phyloP scores from a whole-genome alignment of 1,140 invertebrate species.

The Drosophila subobscura region DNA sequence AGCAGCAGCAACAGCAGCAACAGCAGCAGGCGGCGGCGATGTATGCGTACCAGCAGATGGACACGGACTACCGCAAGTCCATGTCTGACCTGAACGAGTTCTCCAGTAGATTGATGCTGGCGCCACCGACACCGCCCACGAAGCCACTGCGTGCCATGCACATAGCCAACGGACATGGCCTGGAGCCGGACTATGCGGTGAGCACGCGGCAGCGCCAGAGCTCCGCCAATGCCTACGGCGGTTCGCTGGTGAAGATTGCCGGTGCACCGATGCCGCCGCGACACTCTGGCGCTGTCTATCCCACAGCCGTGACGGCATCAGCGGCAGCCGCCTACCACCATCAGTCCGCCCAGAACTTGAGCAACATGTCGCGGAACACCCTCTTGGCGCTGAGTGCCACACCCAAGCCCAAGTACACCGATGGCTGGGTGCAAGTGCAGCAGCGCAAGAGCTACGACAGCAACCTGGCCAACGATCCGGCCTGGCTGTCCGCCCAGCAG shows the following conservation, averaged over 20 bases:
- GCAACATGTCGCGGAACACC: constrained; percentile 90
- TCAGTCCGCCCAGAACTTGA: constrained; percentile 75
- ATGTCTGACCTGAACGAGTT: constrained; percentile 85
- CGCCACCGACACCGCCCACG: constrained; percentile 73
- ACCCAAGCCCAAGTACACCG: constrained; percentile 88
- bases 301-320: constrained; percentile 30
- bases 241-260: constrained; percentile 76
- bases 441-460: constrained; percentile 61
- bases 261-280: constrained; percentile 32
- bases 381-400: constrained; percentile 91
- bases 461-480: constrained; percentile 61
- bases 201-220: constrained; percentile 55
- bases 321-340: constrained; percentile 62
- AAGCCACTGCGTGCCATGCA: constrained; percentile 82
- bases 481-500: constrained; percentile 86
- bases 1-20: constrained; percentile 63
- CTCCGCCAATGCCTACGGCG: constrained; percentile 52
- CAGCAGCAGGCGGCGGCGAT: constrained; percentile 47
- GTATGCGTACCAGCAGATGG: constrained; percentile 72
- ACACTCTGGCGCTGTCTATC: constrained; percentile 14
- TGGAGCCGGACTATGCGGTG: constrained; percentile 64
- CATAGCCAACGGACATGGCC: constrained; percentile 47
- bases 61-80: constrained; percentile 84
- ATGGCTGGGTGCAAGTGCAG: constrained; percentile 82
- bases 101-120: constrained; percentile 70